These are phyloP conservation scores for Lipotes vexillifer DNA, from an alignment of 2,113 vertebrate genomes.

Conservation along the genomic window DNA sequence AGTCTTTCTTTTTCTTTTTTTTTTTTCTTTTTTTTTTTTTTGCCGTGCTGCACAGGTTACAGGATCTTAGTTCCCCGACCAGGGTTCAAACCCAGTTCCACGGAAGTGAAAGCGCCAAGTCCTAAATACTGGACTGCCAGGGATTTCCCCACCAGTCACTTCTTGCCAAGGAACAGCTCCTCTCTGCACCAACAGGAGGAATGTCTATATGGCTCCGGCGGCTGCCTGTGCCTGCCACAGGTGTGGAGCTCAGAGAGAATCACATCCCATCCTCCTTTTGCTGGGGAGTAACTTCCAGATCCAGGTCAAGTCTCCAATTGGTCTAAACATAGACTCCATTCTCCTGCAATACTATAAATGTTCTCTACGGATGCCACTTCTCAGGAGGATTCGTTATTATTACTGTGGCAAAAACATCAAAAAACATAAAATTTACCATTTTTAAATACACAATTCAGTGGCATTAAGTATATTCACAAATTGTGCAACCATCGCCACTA, in stretches of 20 bases:
- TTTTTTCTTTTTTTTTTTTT: background rate
- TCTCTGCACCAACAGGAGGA: background rate
- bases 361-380: background rate
- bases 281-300: background rate
- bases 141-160: background rate
- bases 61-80: background rate
- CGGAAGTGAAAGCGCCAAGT: background rate
- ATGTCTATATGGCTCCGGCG: background rate
- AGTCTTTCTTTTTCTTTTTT: background rate
- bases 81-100: background rate
- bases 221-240: background rate
- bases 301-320: background rate
- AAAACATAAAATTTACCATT: background rate
- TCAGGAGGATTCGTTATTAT: background rate
- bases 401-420: background rate
- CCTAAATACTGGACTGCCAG: background rate
- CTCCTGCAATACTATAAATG: background rate
- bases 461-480: background rate
- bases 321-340: background rate
- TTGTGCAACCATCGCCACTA: background rate
- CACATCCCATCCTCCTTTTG: background rate
- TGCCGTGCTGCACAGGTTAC: rapidly evolving
- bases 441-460: background rate
- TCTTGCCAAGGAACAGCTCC: background rate
- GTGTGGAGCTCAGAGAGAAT: background rate